Base-by-base conservation (phyloP, 2,797 vertebrate genomes). In the Periparus ater region DNA sequence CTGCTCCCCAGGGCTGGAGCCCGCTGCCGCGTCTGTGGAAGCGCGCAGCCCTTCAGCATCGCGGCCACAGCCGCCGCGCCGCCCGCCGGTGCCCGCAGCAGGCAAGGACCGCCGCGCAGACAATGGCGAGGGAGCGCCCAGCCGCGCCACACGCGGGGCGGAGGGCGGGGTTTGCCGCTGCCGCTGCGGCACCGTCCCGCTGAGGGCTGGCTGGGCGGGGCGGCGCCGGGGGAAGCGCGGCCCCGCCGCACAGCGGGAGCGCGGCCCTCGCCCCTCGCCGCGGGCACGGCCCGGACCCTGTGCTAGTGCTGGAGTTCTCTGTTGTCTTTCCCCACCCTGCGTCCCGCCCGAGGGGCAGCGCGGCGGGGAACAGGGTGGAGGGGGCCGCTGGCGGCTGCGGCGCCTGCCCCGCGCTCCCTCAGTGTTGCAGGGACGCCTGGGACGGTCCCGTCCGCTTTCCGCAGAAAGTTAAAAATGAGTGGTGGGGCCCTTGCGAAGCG, bases 1-100 rank as follows among this genome's bases (percentile, higher is more conserved):
- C 79, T 55, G 77, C 54, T 70, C 51, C 53, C 30, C 16, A 19
- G 36, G 22, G 72, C 78, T 40, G 51, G 25, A 77, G 70, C 63
- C 38, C 20, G 88, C 34, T 66, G 89, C 60, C 66, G 61, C 54
- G 77, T 91, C 27, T 62, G 51, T 60, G 63, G 40, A 67, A 58
- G n/a, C 40, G 70, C 62, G 57, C 73, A 92, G 68, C 94, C 83
- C 73, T 94, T 82, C 82, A 73, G 93, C 95, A 95, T 96, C 91
- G 84, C 94, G 88, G 83, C 78, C 81, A 10, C n/a, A 47, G 26
- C 30, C 30, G 75, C 62, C 89, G 47, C 40, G 77, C 88, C 75
- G 17, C 91, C 55, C 76, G 27, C 70, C 78, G 5, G 34, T 76
- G 55, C 74, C 30, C 54, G n/a, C 82, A 67, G 63, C 58, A 74